phyloP scores from a whole-genome alignment of 2,888 invertebrate genomes.

The Lasioglossum marginatum region DNA sequence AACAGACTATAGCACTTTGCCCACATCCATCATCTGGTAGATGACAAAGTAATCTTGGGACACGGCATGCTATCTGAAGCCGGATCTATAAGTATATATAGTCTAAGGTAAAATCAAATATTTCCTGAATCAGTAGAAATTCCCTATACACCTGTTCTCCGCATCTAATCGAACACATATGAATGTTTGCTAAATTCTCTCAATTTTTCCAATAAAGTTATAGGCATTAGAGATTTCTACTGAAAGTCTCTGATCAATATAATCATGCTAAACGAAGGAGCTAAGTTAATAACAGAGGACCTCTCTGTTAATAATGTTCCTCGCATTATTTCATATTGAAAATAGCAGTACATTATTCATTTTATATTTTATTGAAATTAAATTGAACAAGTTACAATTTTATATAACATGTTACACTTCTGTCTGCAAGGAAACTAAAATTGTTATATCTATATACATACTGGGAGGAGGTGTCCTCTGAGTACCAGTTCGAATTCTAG shows the following conservation, averaged over 20 bases:
- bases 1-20: too few species aligned
- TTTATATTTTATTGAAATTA: not conserved
- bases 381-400: not conserved
- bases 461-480: slow-evolving; percentile 1
- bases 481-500: slow-evolving; percentile 7
- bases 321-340: not conserved
- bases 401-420: not conserved
- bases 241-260: not conserved
- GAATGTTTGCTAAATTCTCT: not conserved
- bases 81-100: too few species aligned
- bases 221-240: not conserved
- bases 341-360: not conserved
- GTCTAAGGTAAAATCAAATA: too few species aligned
- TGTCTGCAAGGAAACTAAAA: not conserved
- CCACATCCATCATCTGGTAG: too few species aligned
- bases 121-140: not conserved
- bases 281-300: not conserved
- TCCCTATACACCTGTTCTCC: not conserved
- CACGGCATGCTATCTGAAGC: too few species aligned
- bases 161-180: not conserved
- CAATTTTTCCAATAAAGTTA: not conserved
- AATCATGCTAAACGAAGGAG: not conserved
- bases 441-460: slow-evolving; percentile 13
- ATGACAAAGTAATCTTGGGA: too few species aligned
- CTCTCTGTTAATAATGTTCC: not conserved